These are phyloP conservation scores for Andrena dorsata DNA, from an alignment of 2,888 invertebrate genomes.

Conservation along the genomic window DNA sequence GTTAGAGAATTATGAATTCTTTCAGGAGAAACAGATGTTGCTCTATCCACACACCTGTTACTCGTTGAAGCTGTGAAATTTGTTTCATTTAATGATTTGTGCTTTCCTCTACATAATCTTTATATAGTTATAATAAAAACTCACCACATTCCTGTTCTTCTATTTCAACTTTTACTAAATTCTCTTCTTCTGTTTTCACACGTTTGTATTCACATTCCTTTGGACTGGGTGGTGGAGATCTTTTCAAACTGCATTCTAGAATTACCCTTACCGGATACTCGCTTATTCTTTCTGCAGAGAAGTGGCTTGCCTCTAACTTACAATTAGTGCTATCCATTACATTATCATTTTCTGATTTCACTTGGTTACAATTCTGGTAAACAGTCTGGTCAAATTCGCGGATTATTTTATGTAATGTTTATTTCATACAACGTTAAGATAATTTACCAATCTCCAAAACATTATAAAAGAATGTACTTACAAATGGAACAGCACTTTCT, in stretches of 20 bases:
- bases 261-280: too few relatives aligned
- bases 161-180: neutral
- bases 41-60: neutral
- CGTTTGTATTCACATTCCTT: neutral
- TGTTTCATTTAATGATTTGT: neutral
- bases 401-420: neutral
- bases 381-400: too few relatives aligned
- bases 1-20: too few relatives aligned
- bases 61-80: neutral
- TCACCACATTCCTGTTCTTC: slow-evolving; percentile 1
- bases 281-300: neutral
- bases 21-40: neutral
- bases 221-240: slow-evolving; percentile 1
- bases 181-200: too few relatives aligned
- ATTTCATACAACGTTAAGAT: neutral
- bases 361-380: too few relatives aligned
- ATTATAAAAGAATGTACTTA: neutral
- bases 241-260: neutral
- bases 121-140: neutral
- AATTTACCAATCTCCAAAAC: neutral
- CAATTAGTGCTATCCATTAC: too few relatives aligned
- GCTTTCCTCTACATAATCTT: neutral
- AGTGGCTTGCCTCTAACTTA: neutral
- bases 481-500: slow-evolving; percentile 4
- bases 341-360: too few relatives aligned